Evolutionary conservation across 1,140 invertebrate genomes (phyloP), one percentile per base, ranked within the genome.

Genomic region (Xylocopa sonorina): DNA sequence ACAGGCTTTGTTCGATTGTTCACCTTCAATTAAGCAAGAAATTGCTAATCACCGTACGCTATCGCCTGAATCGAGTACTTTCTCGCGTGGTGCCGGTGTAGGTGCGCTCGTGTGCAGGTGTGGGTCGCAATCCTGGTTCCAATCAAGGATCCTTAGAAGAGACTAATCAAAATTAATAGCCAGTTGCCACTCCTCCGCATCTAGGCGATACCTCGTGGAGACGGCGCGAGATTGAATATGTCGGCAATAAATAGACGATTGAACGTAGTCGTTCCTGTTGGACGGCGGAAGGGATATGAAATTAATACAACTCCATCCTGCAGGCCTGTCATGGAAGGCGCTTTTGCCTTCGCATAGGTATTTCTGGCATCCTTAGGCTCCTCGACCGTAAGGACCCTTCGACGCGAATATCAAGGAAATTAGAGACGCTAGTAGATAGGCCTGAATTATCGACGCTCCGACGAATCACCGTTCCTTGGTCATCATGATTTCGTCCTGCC

Each of bases 371-470:
- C 90, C 89, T 92, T 91, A 87, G 88, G 88, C 80, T 87, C 85
- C 83, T 91, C 89, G 88, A 87, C 87, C 88, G 90, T 90, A 92
- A 92, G 87, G 84, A 88, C 88, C 89, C 89, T 89, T 87, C 89
- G 89, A 91, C 86, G 88, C 72, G 91, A 91, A 90, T 91, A 92
- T 92, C 90, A 90, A 91, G 91, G 91, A 92, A 92, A 92, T 92
- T 92, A 91, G 90, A 88, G 83, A 87, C 83, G 81, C 69, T 68
- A 63, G 57, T 83, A 86, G 88, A 84, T 87, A 83, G 80, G 81
- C 85, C 82, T 88, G 83, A 87, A 88, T 90, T 84, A 88, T 88
- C 68, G 72, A 82, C 66, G 83, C 71, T 89, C 75, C 81, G 71
- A 63, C 69, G 77, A 64, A 85, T 71, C 76, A 73, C 80, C 48